Conservation (phyloP, 1,140 invertebrate genomes). For the Leptinotarsa texana region DNA sequence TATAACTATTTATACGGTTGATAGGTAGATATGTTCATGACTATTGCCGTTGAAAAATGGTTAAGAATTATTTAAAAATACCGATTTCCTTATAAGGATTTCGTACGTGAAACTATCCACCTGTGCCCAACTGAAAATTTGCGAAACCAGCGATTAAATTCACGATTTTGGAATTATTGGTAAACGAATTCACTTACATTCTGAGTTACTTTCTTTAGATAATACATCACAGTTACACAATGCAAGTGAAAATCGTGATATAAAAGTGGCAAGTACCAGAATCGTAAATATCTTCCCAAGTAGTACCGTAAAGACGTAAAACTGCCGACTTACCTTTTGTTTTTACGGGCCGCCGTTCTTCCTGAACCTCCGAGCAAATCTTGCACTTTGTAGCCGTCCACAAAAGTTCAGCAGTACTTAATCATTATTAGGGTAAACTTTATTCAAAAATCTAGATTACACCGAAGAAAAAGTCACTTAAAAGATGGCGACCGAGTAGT, state of each 20-base stretch:
- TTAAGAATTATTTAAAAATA: too few relatives aligned
- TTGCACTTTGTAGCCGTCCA: slow-evolving; percentile 17
- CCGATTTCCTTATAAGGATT: neutral
- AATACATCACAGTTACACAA: slow-evolving; percentile 44
- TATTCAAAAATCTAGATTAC: slow-evolving; percentile 47
- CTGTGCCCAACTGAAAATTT: neutral
- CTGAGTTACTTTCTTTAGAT: neutral
- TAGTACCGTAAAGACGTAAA: slow-evolving; percentile 2
- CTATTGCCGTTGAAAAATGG: too few relatives aligned
- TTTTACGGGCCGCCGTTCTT: slow-evolving; percentile 19
- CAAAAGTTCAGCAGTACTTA: slow-evolving; percentile 30
- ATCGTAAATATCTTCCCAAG: slow-evolving; percentile 13
- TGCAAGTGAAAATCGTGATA: slow-evolving; percentile 45
- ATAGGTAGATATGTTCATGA: too few relatives aligned
- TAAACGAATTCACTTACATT: too few relatives aligned
- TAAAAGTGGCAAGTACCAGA: slow-evolving; percentile 30
- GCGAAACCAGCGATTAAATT: neutral
- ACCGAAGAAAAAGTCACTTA: slow-evolving; percentile 58
- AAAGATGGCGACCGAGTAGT: slow-evolving; percentile 63
- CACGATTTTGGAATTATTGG: neutral
- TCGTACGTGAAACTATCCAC: neutral
- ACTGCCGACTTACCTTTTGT: slow-evolving; percentile 23
- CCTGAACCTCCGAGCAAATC: neutral
- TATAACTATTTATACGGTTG: too few relatives aligned
- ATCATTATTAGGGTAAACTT: slow-evolving; percentile 42